These are phyloP conservation scores for Pandemis heparana DNA, from an alignment of 2,888 invertebrate genomes.

Conservation along the genomic window DNA sequence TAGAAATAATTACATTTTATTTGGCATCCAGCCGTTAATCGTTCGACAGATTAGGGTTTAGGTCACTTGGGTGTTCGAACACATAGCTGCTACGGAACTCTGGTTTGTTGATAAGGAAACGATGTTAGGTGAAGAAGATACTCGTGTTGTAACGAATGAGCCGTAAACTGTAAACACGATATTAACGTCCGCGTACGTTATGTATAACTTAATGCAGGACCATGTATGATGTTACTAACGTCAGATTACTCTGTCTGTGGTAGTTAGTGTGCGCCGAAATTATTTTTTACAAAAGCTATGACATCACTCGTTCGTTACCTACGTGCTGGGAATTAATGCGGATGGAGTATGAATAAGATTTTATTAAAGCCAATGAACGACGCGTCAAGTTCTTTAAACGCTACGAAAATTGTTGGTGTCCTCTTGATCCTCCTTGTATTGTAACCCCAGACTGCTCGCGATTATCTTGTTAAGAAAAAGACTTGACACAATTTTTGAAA, in stretches of 20 bases:
- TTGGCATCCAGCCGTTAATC: neutral
- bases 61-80: conserved; percentile 4
- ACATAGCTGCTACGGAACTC: neutral
- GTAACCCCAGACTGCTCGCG: neutral
- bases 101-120: conserved; percentile 7
- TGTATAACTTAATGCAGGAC: neutral
- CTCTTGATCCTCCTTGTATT: conserved; percentile 1
- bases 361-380: conserved; percentile 29
- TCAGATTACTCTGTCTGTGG: neutral
- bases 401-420: conserved; percentile 3
- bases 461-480: conserved; percentile 21
- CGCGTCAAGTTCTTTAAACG: conserved; percentile 6
- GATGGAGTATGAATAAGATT: conserved; percentile 39
- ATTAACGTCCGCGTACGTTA: neutral
- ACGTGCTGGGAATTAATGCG: conserved; percentile 30
- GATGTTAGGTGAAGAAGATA: neutral
- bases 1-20: neutral
- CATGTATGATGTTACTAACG: neutral
- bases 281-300: conserved; percentile 27
- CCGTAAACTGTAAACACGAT: conserved; percentile 1
- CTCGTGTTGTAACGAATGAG: neutral
- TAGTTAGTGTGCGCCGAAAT: neutral
- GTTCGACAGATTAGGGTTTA: neutral
- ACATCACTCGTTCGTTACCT: conserved; percentile 41
- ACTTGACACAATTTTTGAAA: neutral